These are phyloP conservation scores for Sebastes oblongus DNA, from an alignment of 2,797 vertebrate genomes.

Conservation along the genomic window DNA sequence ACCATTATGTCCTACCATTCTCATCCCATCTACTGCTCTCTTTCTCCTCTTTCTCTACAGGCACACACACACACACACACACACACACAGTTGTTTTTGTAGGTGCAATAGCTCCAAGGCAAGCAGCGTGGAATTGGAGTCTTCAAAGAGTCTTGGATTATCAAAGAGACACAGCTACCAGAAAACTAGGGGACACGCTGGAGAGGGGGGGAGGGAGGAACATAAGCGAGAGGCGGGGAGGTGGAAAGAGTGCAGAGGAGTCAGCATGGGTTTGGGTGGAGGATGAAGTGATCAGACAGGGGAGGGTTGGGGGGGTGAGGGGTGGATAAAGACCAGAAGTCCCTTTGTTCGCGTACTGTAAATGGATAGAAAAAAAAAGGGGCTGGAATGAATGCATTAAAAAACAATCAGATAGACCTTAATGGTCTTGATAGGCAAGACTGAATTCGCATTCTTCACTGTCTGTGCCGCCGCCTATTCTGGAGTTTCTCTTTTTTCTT, in stretches of 20 bases:
- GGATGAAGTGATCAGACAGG: constrained; percentile 80
- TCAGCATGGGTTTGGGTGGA: constrained; percentile 77
- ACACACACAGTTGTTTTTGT: constrained; percentile 78
- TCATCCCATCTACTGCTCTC: constrained; percentile 66
- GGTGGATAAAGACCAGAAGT: constrained; percentile 73
- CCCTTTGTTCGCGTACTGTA: constrained; percentile 71
- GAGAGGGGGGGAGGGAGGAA: constrained; percentile 72
- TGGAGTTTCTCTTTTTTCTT: constrained; percentile 17
- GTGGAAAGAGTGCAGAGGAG: constrained; percentile 59
- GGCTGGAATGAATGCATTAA: constrained; percentile 67
- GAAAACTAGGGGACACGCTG: constrained; percentile 80
- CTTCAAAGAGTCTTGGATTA: constrained; percentile 84
- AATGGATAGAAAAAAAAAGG: constrained; percentile 53
- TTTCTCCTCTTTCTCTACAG: constrained; percentile 8
- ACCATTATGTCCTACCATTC: constrained; percentile 75
- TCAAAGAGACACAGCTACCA: constrained; percentile 84
- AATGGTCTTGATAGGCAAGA: constrained; percentile 76
- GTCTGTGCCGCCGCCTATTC: constrained; percentile 46
- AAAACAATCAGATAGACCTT: constrained; percentile 73
- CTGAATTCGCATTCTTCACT: constrained; percentile 71
- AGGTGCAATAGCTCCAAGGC: constrained; percentile 82
- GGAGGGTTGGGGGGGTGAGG: constrained; percentile 49
- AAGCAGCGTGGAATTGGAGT: constrained; percentile 82
- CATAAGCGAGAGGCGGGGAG: constrained; percentile 70
- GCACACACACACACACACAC: constrained; percentile 35